Percentiles rank a stretch among this genome's conserved stretches.
phyloP scores from a whole-genome alignment of 35 echinoderm and acorn worm species.

The Eucidaris tribuloides region DNA sequence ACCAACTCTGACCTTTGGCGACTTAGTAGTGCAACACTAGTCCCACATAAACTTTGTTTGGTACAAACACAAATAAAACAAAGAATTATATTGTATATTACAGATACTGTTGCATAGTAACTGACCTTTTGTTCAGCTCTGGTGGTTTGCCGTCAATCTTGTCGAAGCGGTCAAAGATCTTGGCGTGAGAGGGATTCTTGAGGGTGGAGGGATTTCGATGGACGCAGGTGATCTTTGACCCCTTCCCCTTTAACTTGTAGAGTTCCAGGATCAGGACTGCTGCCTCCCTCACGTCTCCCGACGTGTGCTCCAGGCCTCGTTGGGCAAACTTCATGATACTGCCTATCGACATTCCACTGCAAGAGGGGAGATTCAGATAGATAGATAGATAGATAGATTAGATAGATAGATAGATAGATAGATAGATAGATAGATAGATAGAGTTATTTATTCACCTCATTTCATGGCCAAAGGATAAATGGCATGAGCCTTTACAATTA shows the following conservation, averaged over 20 bases:
- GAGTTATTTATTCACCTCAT: too few relatives aligned
- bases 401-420: too few relatives aligned
- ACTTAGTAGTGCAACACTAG: too few relatives aligned
- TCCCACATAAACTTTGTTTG: too few relatives aligned
- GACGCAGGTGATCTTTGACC: constrained; percentile 73
- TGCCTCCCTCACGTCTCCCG: constrained; percentile 76
- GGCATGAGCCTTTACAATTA: too few relatives aligned
- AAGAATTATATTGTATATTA: too few relatives aligned
- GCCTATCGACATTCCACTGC: constrained; percentile 79
- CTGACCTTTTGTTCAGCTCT: constrained; percentile 84
- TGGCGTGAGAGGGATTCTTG: constrained; percentile 77
- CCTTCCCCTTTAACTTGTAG: constrained; percentile 70
- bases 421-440: too few relatives aligned
- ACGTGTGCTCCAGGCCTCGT: constrained; percentile 68
- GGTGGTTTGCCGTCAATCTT: constrained; percentile 96
- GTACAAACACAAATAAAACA: too few relatives aligned
- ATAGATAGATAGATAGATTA: too few relatives aligned
- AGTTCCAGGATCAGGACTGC: constrained; percentile 85
- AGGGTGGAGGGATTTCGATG: constrained; percentile 35
- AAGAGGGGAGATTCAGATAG: too few relatives aligned
- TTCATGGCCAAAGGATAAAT: too few relatives aligned
- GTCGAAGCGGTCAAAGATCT: constrained; percentile 84
- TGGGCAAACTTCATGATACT: constrained; percentile 80
- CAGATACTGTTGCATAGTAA: not conserved
- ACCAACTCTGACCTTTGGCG: too few relatives aligned